Evolutionary conservation across 2,113 vertebrate genomes (phyloP), one percentile per base, ranked within the genome.

Genomic region (Lepus europaeus): DNA sequence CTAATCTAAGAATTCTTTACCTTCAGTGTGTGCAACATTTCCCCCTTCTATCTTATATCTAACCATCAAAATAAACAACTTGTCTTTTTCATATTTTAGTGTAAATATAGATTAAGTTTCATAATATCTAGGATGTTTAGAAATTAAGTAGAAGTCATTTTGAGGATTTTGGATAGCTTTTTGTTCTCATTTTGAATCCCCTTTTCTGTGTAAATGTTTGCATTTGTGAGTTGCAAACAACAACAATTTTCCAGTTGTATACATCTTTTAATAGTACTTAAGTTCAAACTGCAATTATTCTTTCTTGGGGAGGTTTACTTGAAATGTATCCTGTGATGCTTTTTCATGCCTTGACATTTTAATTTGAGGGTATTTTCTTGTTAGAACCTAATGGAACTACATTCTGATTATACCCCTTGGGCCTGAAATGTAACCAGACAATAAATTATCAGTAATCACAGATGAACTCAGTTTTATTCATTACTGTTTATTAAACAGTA

Each of bases 31-130:
- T 68, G 5, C 3, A 68, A 19, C 33, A 23, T 0, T 51, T 93
- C 31, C 82, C 70, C 27, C 13, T 94, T 95, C 66, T 39, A 92
- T 25, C 94, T 96, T 83, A 83, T 90, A 39, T 85, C 14, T 81
- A 77, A 91, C 51, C 49, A 36, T 17, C 66, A 45, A 84, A 76
- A 36, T 45, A 27, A 93, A 83, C 64, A 90, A n/a, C 59, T 78
- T 33, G 78, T 81, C 31, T 59, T 72, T 94, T 93, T 94, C 68
- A 93, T 56, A 76, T 13, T 29, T 80, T 85, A 31, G 3, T 68
- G 14, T 49, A 92, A 93, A 68, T 53, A 13, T 0, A 76, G 13
- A 49, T 39, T 66, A 29, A 53, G 63, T 87, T 95, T 89, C n/a
- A 27, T 80, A 4, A 19, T 79, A 72, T 36, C 31, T 84, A 59